Evolutionary conservation across 2,888 invertebrate genomes (phyloP).

Genomic region (Tinea pellionella): DNA sequence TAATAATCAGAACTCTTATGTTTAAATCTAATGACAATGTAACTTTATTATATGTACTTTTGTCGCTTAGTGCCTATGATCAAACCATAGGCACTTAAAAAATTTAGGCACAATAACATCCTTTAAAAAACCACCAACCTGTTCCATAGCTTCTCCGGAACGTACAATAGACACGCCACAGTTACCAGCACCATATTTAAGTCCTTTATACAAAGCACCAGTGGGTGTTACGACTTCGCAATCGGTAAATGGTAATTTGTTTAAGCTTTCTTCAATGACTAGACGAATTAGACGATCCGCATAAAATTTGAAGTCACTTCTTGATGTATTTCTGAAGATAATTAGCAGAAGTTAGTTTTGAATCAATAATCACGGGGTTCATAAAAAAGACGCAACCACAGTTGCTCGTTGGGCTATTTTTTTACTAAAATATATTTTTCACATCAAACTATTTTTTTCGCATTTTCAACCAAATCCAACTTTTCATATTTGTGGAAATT

Average conservation of each 20-base stretch:
- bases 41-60: too few relatives aligned
- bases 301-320: constrained; percentile 98
- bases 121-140: constrained; percentile 63
- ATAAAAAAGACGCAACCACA: too few relatives aligned
- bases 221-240: constrained; percentile 94
- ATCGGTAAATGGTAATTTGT: constrained; percentile 94
- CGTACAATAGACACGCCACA: constrained; percentile 98
- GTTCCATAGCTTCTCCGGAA: constrained; percentile 97
- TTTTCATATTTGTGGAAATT: too few relatives aligned
- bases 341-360: neutral
- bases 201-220: constrained; percentile 88
- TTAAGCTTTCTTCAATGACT: constrained; percentile 97
- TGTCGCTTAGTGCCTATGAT: too few relatives aligned
- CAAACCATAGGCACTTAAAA: too few relatives aligned
- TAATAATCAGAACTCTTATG: too few relatives aligned
- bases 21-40: too few relatives aligned
- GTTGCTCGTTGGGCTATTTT: too few relatives aligned
- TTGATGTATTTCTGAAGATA: constrained; percentile 82
- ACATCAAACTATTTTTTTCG: too few relatives aligned
- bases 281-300: constrained; percentile 97
- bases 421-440: too few relatives aligned
- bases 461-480: too few relatives aligned
- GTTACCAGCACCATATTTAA: constrained; percentile 96
- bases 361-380: neutral
- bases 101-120: too few relatives aligned